phyloP scores from a whole-genome alignment of 2,113 vertebrate species.

The Indri indri region DNA sequence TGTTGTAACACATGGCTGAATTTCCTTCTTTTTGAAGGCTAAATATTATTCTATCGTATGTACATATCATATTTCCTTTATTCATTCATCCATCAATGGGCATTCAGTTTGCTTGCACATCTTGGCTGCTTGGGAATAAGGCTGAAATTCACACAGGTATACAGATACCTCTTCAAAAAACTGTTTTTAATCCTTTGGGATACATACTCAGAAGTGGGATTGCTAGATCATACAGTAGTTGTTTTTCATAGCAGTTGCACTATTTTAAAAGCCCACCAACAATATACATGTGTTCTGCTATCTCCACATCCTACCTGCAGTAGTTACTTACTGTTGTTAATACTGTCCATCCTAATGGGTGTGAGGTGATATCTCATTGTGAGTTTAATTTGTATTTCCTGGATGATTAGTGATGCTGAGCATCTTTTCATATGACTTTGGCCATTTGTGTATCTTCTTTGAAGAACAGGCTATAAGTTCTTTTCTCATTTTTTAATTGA shows the following conservation, averaged over 20 bases:
- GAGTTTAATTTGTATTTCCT: background rate
- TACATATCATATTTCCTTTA: background rate
- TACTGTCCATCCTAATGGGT: background rate
- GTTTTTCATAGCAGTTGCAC: background rate
- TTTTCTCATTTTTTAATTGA: background rate
- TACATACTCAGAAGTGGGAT: background rate
- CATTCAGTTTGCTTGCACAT: background rate
- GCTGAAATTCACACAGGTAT: background rate
- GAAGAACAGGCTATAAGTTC: background rate
- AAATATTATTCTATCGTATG: background rate
- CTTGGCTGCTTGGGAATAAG: background rate
- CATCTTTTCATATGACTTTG: background rate
- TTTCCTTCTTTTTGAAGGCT: background rate
- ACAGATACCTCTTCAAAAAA: background rate
- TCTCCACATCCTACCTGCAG: background rate
- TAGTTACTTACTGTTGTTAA: background rate
- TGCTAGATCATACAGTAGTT: background rate
- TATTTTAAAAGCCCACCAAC: background rate
- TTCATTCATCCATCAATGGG: background rate
- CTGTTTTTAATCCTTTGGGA: background rate
- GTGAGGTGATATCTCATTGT: background rate
- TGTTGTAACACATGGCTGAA: background rate
- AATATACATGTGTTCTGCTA: background rate
- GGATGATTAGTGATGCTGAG: background rate
- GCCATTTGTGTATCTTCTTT: background rate